Conservation (phyloP, 2,888 invertebrate species). For the Drosophila paracracens region DNA sequence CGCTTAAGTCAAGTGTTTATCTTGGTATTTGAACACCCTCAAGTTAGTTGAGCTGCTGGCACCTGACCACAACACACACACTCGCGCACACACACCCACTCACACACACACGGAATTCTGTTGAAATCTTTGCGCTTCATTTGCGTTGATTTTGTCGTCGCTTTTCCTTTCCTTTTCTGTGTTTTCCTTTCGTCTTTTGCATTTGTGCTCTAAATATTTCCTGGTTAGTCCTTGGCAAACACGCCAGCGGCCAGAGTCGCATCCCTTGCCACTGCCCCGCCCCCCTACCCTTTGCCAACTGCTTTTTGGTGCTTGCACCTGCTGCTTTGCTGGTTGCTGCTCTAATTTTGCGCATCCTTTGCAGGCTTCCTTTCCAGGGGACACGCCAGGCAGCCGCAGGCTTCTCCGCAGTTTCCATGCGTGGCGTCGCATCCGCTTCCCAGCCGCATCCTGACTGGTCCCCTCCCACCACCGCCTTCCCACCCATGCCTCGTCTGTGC, state of each 20-base stretch:
- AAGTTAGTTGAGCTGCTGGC: slow-evolving; percentile 7
- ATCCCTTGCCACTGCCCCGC: too few species aligned
- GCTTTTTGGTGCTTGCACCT: slow-evolving; percentile 31
- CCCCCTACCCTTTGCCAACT: neutral
- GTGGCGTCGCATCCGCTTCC: slow-evolving; percentile 72
- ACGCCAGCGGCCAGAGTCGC: slow-evolving; percentile 52
- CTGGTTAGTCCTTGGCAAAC: slow-evolving; percentile 70
- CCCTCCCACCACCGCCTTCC: neutral
- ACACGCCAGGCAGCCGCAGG: slow-evolving; percentile 64
- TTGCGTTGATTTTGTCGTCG: slow-evolving; percentile 75
- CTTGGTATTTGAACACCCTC: slow-evolving; percentile 47
- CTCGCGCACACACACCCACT: slow-evolving; percentile 6
- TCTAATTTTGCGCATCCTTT: slow-evolving; percentile 75
- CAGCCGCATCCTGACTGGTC: slow-evolving; percentile 37
- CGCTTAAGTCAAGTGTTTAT: slow-evolving; percentile 54
- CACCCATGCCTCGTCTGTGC: slow-evolving; percentile 6
- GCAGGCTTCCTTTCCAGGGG: slow-evolving; percentile 9
- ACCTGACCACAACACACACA: slow-evolving; percentile 27
- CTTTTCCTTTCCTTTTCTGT: slow-evolving; percentile 23
- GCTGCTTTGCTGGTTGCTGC: slow-evolving; percentile 42
- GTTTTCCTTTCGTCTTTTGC: slow-evolving; percentile 36
- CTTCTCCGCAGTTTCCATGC: slow-evolving; percentile 72
- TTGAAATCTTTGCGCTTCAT: slow-evolving; percentile 68
- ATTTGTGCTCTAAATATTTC: slow-evolving; percentile 69
- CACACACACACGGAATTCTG: neutral